Base-by-base conservation (phyloP, 2,888 invertebrate species). In the Mantis religiosa region DNA sequence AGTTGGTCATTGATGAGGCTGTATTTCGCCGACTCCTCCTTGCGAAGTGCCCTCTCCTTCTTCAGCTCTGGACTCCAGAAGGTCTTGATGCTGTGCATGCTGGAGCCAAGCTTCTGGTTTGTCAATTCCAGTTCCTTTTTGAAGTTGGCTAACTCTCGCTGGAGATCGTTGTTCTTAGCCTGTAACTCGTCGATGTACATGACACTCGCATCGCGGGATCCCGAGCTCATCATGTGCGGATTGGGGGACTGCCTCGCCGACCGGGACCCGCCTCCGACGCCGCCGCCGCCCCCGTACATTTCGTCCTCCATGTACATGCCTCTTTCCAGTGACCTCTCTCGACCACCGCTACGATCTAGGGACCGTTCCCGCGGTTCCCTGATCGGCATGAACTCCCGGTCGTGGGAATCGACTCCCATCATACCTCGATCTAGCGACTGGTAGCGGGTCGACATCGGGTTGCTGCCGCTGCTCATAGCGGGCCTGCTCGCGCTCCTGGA, bases 51-150 rank as follows among this genome's bases (percentile, higher is more conserved):
- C 91, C 99, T 95, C 94, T 99, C 99, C 94, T 99, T 99, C 94
- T 99, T 99, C 93, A 99, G 95, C 94, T 99, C 99, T 28, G 99
- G 99, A 93, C 99, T 99, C 99, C 99, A 99, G 94, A 99, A 99
- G 89, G 99, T 99, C 95, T 99, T 99, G 94, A 99, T 99, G 94
- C 98, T 99, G 94, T 99, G 99, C 99, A 99, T 99, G 92, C 98
- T 98, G 93, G 98, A 98, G 93, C 98, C 98, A 92, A 99, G 95
- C 94, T 99, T 99, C 94, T 99, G 98, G 94, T 98, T 98, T 91
- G 98, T 98, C 93, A 98, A 95, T 94, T 98, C 98, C 92, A 98
- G 95, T 93, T 98, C 98, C 93, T 98, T 98, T 94, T 98, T 98
- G 91, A 98, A 95, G 93, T 97, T 97, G 88, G 96, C 96, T 93